Evolutionary conservation across 53 echinoderm and acorn worm species (phyloP), one percentile per base, ranked within the genome.

Genomic region (Astropecten irregularis): DNA sequence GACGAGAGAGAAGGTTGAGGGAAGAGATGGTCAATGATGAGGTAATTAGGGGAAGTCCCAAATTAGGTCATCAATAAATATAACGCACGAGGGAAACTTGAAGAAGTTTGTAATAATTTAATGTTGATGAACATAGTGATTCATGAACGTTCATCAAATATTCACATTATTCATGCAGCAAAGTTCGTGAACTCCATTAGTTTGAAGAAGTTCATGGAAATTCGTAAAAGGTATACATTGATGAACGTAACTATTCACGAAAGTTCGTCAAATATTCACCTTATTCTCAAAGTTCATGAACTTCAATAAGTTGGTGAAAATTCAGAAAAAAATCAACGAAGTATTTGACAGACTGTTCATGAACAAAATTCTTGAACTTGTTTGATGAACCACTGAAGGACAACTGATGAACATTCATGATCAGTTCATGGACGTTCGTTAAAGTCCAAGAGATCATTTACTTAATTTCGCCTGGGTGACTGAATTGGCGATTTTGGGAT

Each of bases 1-100:
- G 70, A 69, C 74, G 69, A 53, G 91, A 74, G 77, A 91, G 70
- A 77, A 37, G 84, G 76, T 76, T 8, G 68, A 61, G 58, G 77
- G 76, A 35, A 23, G 76, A 35, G 5, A 19, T 62, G 48, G 77
- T 62, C 20, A 77, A 60, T 59, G 77, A 77, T 33, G 77, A 77
- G 71, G 71, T 71, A 71, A 46, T 39, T 7, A 60, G 16, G 16
- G n/a, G n/a, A n/a, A 9, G 46, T 9, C 46, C 13, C 7, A 44
- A 9, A 44, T 44, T 7, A 9, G 46, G 46, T 13, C 7, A 44
- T 44, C 7, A 9, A 44, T 9, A 44, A 44, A 7, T 7, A 44
- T 9, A 44, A 9, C n/a, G n/a, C n/a, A n/a, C n/a, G n/a, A n/a
- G n/a, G n/a, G n/a, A n/a, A n/a, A n/a, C n/a, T n/a, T n/a, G n/a